Conservation (phyloP, 2,797 vertebrate genomes). For the Lutjanus argentimaculatus region DNA sequence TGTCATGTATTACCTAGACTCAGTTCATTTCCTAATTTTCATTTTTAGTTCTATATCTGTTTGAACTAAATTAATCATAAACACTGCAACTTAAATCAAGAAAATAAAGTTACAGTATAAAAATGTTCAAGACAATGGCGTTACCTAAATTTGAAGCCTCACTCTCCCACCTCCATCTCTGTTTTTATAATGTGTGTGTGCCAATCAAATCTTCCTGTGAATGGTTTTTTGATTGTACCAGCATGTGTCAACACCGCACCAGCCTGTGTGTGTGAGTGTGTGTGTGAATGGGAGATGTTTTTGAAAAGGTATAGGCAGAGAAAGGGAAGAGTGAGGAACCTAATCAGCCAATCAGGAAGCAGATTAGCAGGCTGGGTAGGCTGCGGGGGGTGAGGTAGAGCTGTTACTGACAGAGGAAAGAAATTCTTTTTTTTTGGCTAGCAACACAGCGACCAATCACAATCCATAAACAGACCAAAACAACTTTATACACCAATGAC, state of each 20-base stretch:
- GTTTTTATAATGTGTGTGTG: slow-evolving; percentile 35
- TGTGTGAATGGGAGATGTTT: slow-evolving; percentile 59
- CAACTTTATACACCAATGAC: slow-evolving; percentile 85
- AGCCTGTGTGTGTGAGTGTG: slow-evolving; percentile 28
- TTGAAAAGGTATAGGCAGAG: slow-evolving; percentile 72
- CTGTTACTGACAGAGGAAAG: slow-evolving; percentile 78
- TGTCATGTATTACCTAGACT: slow-evolving; percentile 2
- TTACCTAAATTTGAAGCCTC: slow-evolving; percentile 17
- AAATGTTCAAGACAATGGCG: slow-evolving; percentile 27
- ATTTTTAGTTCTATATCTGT: background rate
- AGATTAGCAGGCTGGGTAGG: slow-evolving; percentile 63
- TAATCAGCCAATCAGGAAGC: slow-evolving; percentile 85
- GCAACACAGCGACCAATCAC: slow-evolving; percentile 87
- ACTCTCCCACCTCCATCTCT: slow-evolving; percentile 6
- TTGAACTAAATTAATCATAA: background rate
- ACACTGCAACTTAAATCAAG: background rate
- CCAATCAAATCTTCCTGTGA: slow-evolving; percentile 45
- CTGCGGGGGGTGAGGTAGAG: slow-evolving; percentile 65
- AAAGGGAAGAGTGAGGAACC: slow-evolving; percentile 65
- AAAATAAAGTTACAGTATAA: background rate
- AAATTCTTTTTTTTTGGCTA: slow-evolving; percentile 75
- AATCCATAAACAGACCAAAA: slow-evolving; percentile 84
- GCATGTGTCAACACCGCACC: slow-evolving; percentile 64
- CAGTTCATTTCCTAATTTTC: background rate
- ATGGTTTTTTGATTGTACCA: slow-evolving; percentile 61